Percentiles rank a stretch among this genome's conserved stretches.
These are phyloP conservation scores for Druceiella hillmani DNA, from an alignment of 2,888 invertebrate species.

Conservation along the genomic window DNA sequence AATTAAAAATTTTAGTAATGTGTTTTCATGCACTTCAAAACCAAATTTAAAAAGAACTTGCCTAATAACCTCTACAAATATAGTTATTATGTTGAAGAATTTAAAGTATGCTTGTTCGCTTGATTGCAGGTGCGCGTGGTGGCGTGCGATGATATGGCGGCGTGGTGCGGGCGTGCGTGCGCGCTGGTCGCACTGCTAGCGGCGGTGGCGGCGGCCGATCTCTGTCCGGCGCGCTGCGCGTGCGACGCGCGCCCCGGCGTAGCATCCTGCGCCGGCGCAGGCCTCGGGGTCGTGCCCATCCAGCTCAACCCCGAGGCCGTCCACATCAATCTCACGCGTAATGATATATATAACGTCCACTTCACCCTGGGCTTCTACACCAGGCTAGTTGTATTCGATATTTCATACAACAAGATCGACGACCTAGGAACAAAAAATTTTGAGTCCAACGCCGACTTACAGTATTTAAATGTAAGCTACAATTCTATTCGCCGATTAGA, in stretches of 20 bases:
- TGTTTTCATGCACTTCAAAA: too few relatives aligned
- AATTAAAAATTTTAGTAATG: too few relatives aligned
- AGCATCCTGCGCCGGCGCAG: slow-evolving; percentile 72
- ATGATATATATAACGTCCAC: slow-evolving; percentile 72
- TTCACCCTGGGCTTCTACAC: slow-evolving; percentile 77
- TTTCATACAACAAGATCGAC: slow-evolving; percentile 76
- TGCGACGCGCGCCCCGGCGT: slow-evolving; percentile 75
- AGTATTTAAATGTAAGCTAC: slow-evolving; percentile 68
- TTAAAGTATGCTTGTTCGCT: slow-evolving; percentile 5
- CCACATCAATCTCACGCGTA: slow-evolving; percentile 77
- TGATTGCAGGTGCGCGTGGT: slow-evolving; percentile 30
- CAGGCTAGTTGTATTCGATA: slow-evolving; percentile 72
- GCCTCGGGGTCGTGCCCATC: slow-evolving; percentile 80
- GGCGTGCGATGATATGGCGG: slow-evolving; percentile 54
- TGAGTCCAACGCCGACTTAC: slow-evolving; percentile 67
- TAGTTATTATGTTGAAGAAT: too few relatives aligned
- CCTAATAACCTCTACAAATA: too few relatives aligned
- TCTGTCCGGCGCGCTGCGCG: slow-evolving; percentile 75
- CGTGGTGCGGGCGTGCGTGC: slow-evolving; percentile 47
- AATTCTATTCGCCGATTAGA: slow-evolving; percentile 67
- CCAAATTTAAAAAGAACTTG: too few relatives aligned
- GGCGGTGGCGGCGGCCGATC: slow-evolving; percentile 50
- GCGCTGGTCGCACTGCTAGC: slow-evolving; percentile 48
- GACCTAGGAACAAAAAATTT: slow-evolving; percentile 79
- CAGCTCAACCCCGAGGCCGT: slow-evolving; percentile 83